Percentiles rank a stretch among this genome's conserved stretches.
Conservation (phyloP, 1,140 invertebrate species). For the Bombus terrestris region DNA sequence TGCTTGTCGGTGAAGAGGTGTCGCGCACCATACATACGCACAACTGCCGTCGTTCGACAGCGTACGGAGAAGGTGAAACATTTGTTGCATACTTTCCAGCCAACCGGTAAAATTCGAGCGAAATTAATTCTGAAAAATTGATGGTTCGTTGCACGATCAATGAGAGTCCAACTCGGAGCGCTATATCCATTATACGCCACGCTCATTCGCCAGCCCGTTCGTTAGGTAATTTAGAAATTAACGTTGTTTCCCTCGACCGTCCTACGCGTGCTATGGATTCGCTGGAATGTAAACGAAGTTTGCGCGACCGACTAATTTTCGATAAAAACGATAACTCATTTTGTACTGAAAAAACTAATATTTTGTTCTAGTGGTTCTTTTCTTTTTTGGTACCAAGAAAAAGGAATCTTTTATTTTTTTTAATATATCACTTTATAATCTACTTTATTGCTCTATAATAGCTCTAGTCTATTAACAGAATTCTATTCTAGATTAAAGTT, state of each 20-base stretch:
- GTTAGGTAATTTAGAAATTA: constrained; percentile 37
- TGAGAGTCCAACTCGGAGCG: background rate
- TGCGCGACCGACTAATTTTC: background rate
- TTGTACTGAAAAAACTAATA: background rate
- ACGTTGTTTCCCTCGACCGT: background rate
- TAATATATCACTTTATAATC: no score
- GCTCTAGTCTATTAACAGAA: background rate
- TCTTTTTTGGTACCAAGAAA: no score
- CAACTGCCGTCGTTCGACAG: background rate
- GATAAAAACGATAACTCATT: background rate
- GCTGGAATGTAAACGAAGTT: constrained; percentile 14
- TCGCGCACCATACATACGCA: constrained; percentile 31
- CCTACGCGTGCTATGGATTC: constrained; percentile 12
- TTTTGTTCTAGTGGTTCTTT: no score
- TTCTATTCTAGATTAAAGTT: background rate
- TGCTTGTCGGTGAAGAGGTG: constrained; percentile 54
- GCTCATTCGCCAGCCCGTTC: background rate
- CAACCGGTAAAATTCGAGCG: background rate
- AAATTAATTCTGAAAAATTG: constrained; percentile 33
- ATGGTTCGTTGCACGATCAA: constrained; percentile 37
- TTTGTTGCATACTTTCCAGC: constrained; percentile 14
- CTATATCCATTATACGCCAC: background rate
- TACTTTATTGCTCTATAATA: no score
- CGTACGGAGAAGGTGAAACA: background rate
- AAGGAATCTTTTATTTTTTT: no score